Evolutionary conservation across 1,140 invertebrate genomes (phyloP), one percentile per base, ranked within the genome.

Genomic region (Epicauta chinensis): DNA sequence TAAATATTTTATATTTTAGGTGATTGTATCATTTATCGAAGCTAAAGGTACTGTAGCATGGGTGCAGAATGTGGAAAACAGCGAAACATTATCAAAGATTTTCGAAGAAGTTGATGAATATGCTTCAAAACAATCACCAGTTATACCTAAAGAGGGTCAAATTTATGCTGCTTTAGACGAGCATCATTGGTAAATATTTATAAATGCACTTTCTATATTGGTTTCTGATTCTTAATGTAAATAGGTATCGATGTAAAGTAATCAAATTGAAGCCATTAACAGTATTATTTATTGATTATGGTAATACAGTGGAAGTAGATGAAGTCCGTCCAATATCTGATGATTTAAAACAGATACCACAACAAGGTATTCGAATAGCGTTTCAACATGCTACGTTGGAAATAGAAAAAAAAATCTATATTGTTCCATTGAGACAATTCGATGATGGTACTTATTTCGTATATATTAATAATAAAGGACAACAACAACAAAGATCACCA

Each of bases 201-300:
- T n/a, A n/a, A n/a, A n/a, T 7, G 7, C 23, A 23, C 7, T 23
- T 23, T 23, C 7, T 23, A 23, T 23, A 7, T 23, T 23, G 7
- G 4, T 23, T 7, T 23, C 7, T 7, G 4, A 23, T 23, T 23
- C 4, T 23, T 7, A 23, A 23, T 23, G 23, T 23, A n/a, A 43
- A 0, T 38, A 47, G 45, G 45, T 47, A 38, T 37, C 36, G 45
- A 29, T 47, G 45, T 29, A 47, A 38, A 23, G 29, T 47, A 16
- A n/a, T 12, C 1, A 16, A 15, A 12, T 16, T 23, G 9, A 14
- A 9, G 3, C 45, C 45, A 1, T 23, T 47, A 11, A 47, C 35
- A 9, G 45, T 38, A 9, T 47, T 47, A 11, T 47, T 47, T 13
- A 9, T 56, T 12, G 48, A 56, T 15, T 52, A 56, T 14, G 48